Base-by-base conservation (phyloP, 1,140 invertebrate species). In the Drosophila teissieri region DNA sequence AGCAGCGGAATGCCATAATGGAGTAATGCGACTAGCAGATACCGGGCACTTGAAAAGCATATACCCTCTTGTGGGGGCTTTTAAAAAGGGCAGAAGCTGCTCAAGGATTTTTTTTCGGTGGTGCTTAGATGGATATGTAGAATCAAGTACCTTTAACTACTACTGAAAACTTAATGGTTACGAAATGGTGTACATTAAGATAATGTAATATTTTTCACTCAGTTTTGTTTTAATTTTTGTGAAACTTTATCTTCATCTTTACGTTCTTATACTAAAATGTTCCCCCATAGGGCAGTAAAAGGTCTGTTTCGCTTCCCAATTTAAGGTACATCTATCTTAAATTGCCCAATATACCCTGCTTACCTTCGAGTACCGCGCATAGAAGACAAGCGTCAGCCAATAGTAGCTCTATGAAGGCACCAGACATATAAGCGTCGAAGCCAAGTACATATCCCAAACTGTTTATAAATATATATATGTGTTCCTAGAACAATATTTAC, bases 391-490 rank as follows among this genome's bases (percentile, higher is more conserved):
- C 67, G 73, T 74, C 76, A 80, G 77, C 80, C 60, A 72, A 79
- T 82, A 83, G 76, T 86, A 82, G 73, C 49, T 84, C 62, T 60
- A 73, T 57, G 56, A 80, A 62, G 53, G 55, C 65, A 79, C 54
- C 54, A 65, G 64, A 80, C 61, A 70, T 36, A 70, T 48, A 70
- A 39, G 65, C 64, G 40, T 84, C 56, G 48, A 80, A 57, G 62
- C 70, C 80, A 84, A 83, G 76, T 80, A 79, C 65, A 80, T 77
- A 78, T 85, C 58, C 76, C 64, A 62, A 73, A 77, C 57, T 69
- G 75, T 73, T 55, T 80, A 67, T 62, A 75, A 53, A 62, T 52
- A 76, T 31, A 76, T 31, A 31, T 44, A 54, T 57, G 57, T 27
- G 53, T 49, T 70, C 52, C 10, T 36, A 70, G 67, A 70, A 70